A percentile compares a stretch with the other conserved stretches of the same genome.
Evolutionary conservation across 2,113 vertebrate genomes (phyloP).

Genomic region (Seriola aureovittata): DNA sequence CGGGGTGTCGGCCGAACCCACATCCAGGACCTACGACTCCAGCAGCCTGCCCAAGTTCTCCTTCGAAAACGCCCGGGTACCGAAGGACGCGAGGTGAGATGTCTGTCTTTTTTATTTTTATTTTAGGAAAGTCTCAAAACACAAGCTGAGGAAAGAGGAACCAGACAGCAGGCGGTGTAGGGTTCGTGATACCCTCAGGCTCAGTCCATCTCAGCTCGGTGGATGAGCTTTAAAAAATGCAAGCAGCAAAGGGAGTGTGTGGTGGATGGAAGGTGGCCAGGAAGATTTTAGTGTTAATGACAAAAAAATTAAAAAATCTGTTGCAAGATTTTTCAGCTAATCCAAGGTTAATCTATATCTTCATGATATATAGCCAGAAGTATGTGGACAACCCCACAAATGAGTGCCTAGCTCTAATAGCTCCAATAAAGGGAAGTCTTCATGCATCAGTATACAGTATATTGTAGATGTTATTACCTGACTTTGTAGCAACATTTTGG

Average conservation of each 20-base stretch:
- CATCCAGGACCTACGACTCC: slow-evolving; percentile 87
- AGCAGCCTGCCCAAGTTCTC: slow-evolving; percentile 87
- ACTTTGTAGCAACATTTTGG: too few species aligned
- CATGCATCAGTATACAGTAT: too few species aligned
- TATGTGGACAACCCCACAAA: too few species aligned
- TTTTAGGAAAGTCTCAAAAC: not conserved
- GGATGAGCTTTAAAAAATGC: not conserved
- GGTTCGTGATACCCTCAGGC: slow-evolving; percentile 16
- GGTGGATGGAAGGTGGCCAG: not conserved
- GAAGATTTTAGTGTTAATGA: not conserved
- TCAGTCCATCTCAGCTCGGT: not conserved
- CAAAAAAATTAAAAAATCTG: too few species aligned
- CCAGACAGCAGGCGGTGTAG: not conserved
- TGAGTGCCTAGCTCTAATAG: too few species aligned
- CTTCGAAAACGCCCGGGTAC: slow-evolving; percentile 91
- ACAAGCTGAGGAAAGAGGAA: not conserved
- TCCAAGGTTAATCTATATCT: not conserved
- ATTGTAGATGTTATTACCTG: too few species aligned
- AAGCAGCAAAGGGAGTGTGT: not conserved
- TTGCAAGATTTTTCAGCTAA: not conserved
- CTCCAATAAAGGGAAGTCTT: too few species aligned
- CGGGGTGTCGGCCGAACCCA: slow-evolving; percentile 94
- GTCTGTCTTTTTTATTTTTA: not conserved
- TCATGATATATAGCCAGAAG: too few species aligned
- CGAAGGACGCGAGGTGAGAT: slow-evolving; percentile 91